Base-by-base conservation (phyloP, 2,113 vertebrate genomes). In the Sisor rabdophorus region DNA sequence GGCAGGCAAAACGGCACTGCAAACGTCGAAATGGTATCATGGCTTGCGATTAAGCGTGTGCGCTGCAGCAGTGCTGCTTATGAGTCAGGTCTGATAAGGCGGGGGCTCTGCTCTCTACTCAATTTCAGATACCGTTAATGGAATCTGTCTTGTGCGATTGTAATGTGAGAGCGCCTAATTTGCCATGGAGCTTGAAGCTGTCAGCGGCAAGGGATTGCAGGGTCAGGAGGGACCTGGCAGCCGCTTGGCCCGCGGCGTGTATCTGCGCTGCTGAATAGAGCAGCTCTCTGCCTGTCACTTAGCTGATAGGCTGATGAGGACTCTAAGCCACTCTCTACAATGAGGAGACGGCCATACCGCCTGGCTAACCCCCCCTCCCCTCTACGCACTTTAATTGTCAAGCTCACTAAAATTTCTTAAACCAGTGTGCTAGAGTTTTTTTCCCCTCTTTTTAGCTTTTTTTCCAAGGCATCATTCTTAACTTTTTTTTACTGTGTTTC, bases 121-220 rank as follows among this genome's bases (percentile, higher is more conserved):
- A 98, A 99, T 99, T 99, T 99, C 96, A 99, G 97, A 99, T 99
- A 99, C 95, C 94, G 97, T 96, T 99, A 99, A 99, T 99, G 97
- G 96, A 99, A 99, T 99, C 96, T 99, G 97, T 99, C 97, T 99
- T 96, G 95, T 96, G 94, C 96, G 96, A 98, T 99, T 99, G 97
- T 99, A 98, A 99, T 98, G 94, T 98, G 96, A 99, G 97, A 98
- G 97, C 95, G 95, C 94, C 97, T 99, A 99, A 99, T 99, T 99
- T 99, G 96, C 97, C 94, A 99, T 98, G 97, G 96, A 99, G 97
- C 97, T 99, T 99, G 97, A 96, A 98, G 95, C 97, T 99, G 97
- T 99, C 97, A 99, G 95, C 95, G 95, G 95, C 93, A 93, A 95
- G 96, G 97, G 97, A 99, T 99, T 99, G 95, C 92, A 93, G 94